Base-by-base conservation (phyloP, 1,140 invertebrate species). In the Drosophila rhopaloa region DNA sequence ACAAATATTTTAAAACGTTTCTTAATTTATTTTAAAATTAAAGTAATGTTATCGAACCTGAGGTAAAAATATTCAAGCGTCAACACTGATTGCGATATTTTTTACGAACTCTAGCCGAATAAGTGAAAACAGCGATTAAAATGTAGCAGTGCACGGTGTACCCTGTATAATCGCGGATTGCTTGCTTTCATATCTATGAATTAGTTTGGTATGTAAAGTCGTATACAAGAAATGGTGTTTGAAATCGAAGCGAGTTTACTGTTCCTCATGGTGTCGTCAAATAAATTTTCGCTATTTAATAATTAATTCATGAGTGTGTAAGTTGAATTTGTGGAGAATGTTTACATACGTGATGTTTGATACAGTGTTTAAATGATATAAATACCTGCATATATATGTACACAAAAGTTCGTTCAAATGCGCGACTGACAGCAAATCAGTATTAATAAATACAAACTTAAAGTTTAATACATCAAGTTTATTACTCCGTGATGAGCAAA, bases 161-260 rank as follows among this genome's bases (percentile, higher is more conserved):
- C 65, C 65, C 65, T 68, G 38, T 68, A 16, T 13, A 63, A 51
- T 67, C 14, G 65, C 60, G 47, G 13, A 68, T 68, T 62, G 65
- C 65, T 68, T 68, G 61, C 65, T 65, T 65, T 68, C 65, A 68
- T 65, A 68, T 66, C 65, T 68, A 68, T 68, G 47, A 67, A 65
- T 67, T 50, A 65, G 65, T 66, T 67, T 68, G 47, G 60, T 68
- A 67, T 63, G 65, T 67, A 68, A 68, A 66, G 65, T 68, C 65
- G 65, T 68, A 68, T 68, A 68, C 65, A 66, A 66, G 65, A 68
- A 68, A 68, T 68, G 65, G 60, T 68, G 47, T 68, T 68, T 65
- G 65, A 44, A 68, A 68, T 60, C 41, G 35, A 68, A 68, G 14
- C 65, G 47, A 68, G 53, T 68, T 68, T 68, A 54, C 65, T 68